phyloP scores from a whole-genome alignment of 2,113 vertebrate genomes.

The Pipa parva region DNA sequence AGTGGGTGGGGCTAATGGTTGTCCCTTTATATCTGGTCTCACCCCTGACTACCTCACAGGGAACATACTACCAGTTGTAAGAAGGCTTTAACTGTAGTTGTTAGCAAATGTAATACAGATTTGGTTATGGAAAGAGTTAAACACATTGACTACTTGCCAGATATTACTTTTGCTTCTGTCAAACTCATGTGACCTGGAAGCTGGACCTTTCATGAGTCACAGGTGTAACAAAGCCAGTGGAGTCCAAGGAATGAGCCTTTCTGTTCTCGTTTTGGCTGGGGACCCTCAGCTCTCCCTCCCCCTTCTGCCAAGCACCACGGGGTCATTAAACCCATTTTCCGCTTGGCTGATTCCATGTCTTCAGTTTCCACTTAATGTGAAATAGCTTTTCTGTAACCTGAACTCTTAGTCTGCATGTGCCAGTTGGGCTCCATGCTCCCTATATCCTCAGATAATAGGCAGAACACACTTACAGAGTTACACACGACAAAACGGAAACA shows the following conservation, averaged over 20 bases:
- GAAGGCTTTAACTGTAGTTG: not conserved
- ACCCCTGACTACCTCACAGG: too few relatives aligned
- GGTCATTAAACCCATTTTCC: constrained; percentile 44
- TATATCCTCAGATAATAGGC: constrained; percentile 42
- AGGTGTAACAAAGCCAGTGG: constrained; percentile 37
- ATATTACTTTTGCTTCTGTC: constrained; percentile 5
- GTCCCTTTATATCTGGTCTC: too few relatives aligned
- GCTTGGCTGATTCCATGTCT: constrained; percentile 41
- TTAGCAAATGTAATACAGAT: not conserved
- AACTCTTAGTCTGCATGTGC: constrained; percentile 38
- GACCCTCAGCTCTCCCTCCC: constrained; percentile 26
- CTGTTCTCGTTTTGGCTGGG: constrained; percentile 36
- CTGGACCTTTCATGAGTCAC: constrained; percentile 35
- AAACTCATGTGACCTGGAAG: constrained; percentile 36
- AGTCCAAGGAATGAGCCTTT: constrained; percentile 35
- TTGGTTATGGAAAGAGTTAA: constrained; percentile 6
- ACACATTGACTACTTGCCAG: not conserved
- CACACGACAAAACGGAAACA: constrained; percentile 39
- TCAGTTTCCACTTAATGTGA: constrained; percentile 43
- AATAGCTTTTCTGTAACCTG: constrained; percentile 43
- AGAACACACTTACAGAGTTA: constrained; percentile 43
- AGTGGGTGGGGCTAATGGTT: too few relatives aligned
- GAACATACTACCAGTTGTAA: too few relatives aligned
- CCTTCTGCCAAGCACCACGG: constrained; percentile 37
- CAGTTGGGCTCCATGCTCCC: constrained; percentile 38